Base-by-base conservation (phyloP, 1,140 invertebrate species). In the Drosophila pruinosa region DNA sequence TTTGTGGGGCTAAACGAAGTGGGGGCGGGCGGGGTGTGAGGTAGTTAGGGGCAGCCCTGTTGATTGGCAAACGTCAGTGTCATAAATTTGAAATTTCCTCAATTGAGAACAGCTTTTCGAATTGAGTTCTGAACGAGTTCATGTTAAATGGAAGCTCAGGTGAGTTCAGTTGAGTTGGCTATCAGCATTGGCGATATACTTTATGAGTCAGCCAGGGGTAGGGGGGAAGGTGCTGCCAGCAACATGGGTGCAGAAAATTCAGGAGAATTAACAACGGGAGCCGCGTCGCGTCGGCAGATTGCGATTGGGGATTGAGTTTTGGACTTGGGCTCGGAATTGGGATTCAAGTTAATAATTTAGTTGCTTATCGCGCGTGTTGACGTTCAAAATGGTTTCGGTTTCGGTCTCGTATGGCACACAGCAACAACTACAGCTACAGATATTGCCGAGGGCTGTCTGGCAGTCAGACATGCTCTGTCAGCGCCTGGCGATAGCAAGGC, bases 271-370 rank as follows among this genome's bases (percentile, higher is more conserved):
- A 64, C 73, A 68, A 75, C 73, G 69, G 73, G 58, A 78, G 75
- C 58, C 72, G 53, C 12, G 26, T 56, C 58, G 50, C 39, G n/a
- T 14, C n/a, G 6, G 28, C 8, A 39, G 53, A 39, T 39, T 21
- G 36, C 34, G 53, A 28, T 48, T 31, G 21, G 22, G 22, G 41
- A 17, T 26, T 31, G 52, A 26, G 22, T n/a, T 28, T 34, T 39
- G 7, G 15, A 45, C 19, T 63, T 8, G n/a, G n/a, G 8, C 28
- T 50, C 24, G 12, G 56, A 65, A n/a, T 64, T 34, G 31, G 31
- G 56, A 65, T 78, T 88, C 78, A 83, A 88, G 82, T 89, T 88
- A 89, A 88, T 88, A 88, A 88, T 88, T 88, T 88, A 88, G 78
- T 88, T 78, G 82, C 82, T 88, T 88, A 88, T 88, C 82, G 82